Conservation (phyloP, 2,113 vertebrate species). For the Myotis brandtii region DNA sequence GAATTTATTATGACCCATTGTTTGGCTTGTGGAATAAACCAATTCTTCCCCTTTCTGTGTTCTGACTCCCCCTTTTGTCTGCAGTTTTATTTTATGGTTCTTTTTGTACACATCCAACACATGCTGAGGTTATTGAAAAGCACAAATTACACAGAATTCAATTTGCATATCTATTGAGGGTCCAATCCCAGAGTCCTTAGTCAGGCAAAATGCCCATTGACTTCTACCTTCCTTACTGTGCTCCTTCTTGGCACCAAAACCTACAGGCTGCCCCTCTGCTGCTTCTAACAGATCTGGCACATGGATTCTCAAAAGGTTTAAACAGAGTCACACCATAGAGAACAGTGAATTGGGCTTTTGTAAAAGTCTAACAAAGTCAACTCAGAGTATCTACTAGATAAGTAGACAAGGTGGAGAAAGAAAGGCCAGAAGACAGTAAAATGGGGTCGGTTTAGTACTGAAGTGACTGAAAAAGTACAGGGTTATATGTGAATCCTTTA, state of each 20-base stretch:
- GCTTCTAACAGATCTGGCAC: conserved; percentile 29
- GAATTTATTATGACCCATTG: conserved; percentile 81
- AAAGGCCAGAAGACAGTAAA: neutral
- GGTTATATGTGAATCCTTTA: neutral
- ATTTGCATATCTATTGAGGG: conserved; percentile 83
- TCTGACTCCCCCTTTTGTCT: conserved; percentile 77
- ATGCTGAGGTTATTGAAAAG: conserved; percentile 84
- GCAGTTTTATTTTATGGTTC: conserved; percentile 80
- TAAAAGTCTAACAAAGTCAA: conserved; percentile 22
- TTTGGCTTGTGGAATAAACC: conserved; percentile 74
- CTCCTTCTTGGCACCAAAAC: conserved; percentile 62
- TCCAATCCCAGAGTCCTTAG: conserved; percentile 77
- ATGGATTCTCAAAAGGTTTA: neutral
- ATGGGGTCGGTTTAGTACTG: neutral
- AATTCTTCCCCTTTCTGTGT: conserved; percentile 78
- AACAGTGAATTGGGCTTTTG: neutral
- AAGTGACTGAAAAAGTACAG: neutral
- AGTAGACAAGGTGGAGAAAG: neutral
- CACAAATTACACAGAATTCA: conserved; percentile 80
- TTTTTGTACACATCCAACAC: conserved; percentile 83
- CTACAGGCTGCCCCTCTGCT: conserved; percentile 41
- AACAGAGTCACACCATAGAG: conserved; percentile 4
- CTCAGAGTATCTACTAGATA: neutral
- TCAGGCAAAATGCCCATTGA: conserved; percentile 80
- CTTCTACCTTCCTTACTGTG: conserved; percentile 66